Percentiles rank a stretch among this genome's conserved stretches.
These are phyloP conservation scores for Daphoenositta chrysoptera DNA, from an alignment of 2,113 vertebrate genomes.

Conservation along the genomic window DNA sequence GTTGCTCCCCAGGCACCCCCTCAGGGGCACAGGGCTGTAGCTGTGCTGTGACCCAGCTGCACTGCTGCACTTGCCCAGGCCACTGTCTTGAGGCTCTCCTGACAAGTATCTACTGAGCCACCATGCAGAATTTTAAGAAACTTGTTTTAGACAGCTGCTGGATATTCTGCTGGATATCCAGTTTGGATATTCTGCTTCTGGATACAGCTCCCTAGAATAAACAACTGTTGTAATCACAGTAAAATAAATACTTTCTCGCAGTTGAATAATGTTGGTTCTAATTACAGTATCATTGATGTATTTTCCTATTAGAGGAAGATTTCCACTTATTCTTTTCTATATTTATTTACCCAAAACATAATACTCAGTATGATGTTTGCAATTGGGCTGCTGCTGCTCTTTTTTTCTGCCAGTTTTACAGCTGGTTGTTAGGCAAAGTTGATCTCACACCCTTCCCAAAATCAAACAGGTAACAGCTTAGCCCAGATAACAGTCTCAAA, in stretches of 20 bases:
- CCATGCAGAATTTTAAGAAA: neutral
- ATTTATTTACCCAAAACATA: conserved; percentile 57
- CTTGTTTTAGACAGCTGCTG: neutral
- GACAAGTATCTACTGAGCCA: neutral
- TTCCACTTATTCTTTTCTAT: conserved; percentile 41
- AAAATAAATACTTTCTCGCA: conserved; percentile 43
- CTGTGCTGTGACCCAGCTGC: neutral
- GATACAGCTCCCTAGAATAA: conserved; percentile 33
- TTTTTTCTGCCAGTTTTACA: neutral
- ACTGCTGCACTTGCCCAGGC: neutral
- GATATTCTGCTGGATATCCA: neutral
- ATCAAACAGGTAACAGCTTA: conserved; percentile 11
- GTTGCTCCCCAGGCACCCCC: neutral
- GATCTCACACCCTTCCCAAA: neutral
- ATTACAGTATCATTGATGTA: conserved; percentile 51
- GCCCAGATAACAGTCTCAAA: neutral
- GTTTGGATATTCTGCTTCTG: neutral
- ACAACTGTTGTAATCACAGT: conserved; percentile 39
- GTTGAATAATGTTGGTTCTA: conserved; percentile 47
- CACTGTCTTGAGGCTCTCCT: neutral
- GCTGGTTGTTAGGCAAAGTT: neutral
- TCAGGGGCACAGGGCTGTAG: neutral
- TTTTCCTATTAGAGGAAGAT: conserved; percentile 45
- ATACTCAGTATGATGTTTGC: neutral
- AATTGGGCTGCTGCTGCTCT: neutral